phyloP scores from a whole-genome alignment of 1,140 invertebrate genomes.

The Brevipalpus yothersi region DNA sequence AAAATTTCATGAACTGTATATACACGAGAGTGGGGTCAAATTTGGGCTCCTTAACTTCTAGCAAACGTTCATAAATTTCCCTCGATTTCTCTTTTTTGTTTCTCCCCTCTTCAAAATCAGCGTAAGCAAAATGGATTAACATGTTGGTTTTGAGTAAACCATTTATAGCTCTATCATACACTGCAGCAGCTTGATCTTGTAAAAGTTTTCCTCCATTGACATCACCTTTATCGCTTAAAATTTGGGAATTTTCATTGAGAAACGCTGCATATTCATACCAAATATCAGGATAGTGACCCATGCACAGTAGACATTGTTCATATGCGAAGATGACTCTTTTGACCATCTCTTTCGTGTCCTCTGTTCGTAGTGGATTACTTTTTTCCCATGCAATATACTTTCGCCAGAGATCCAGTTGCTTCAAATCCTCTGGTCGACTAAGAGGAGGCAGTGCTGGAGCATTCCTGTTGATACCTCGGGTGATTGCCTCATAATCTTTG shows the following conservation, averaged over 20 bases:
- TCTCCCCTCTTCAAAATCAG: conserved; percentile 85
- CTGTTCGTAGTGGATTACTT: conserved; percentile 76
- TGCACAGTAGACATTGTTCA: conserved; percentile 82
- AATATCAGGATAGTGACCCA: conserved; percentile 91
- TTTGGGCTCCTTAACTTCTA: conserved; percentile 44
- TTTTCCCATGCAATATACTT: conserved; percentile 96
- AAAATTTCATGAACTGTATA: conserved; percentile 98
- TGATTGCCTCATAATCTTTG: conserved; percentile 84
- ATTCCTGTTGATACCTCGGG: conserved; percentile 77
- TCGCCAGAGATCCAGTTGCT: conserved; percentile 95
- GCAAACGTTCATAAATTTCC: conserved; percentile 74
- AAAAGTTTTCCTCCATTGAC: conserved; percentile 69
- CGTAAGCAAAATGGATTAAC: conserved; percentile 87
- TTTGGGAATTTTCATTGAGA: conserved; percentile 72
- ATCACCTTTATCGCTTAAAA: conserved; percentile 81
- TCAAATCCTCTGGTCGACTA: conserved; percentile 65
- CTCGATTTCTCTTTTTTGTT: conserved; percentile 93
- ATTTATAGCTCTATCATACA: conserved; percentile 60
- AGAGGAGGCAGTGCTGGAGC: conserved; percentile 74
- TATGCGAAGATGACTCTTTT: conserved; percentile 93
- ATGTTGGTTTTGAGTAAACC: conserved; percentile 69
- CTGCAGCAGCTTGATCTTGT: conserved; percentile 71
- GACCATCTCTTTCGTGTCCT: conserved; percentile 77
- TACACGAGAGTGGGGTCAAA: conserved; percentile 88
- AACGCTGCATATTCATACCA: conserved; percentile 97